These are phyloP conservation scores for Drosophila paulistorum DNA, from an alignment of 1,140 invertebrate genomes.

Conservation along the genomic window DNA sequence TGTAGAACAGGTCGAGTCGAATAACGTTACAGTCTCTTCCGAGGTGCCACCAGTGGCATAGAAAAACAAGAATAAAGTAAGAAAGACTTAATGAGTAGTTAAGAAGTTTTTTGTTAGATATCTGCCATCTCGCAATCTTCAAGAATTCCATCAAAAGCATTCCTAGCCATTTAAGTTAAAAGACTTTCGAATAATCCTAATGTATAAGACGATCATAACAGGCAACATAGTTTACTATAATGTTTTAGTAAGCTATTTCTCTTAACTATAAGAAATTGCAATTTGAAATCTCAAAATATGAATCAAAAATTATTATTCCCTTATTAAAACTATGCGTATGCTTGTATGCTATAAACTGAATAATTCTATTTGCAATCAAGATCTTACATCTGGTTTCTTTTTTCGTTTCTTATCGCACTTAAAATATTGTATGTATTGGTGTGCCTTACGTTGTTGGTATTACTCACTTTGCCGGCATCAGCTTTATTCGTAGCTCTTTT, in stretches of 20 bases:
- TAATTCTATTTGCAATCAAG: neutral
- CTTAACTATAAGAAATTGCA: constrained; percentile 12
- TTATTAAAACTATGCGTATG: neutral
- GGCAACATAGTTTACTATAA: neutral
- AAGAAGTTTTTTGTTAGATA: constrained; percentile 49
- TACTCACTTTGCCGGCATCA: constrained; percentile 29
- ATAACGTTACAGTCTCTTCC: constrained; percentile 69
- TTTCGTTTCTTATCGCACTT: neutral
- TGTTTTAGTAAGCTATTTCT: constrained; percentile 5
- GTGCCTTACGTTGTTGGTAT: constrained; percentile 13
- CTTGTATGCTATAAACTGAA: neutral
- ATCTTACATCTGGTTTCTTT: neutral
- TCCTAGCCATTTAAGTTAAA: constrained; percentile 49
- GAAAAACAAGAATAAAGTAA: constrained; percentile 33
- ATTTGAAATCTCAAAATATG: constrained; percentile 1
- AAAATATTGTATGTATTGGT: constrained; percentile 31
- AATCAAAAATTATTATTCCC: neutral
- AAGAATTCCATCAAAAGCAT: constrained; percentile 53
- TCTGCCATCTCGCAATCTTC: constrained; percentile 44
- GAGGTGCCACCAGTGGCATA: constrained; percentile 70
- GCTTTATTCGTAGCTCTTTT: constrained; percentile 1
- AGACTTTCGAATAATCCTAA: neutral
- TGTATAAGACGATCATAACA: constrained; percentile 9
- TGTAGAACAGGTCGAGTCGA: constrained; percentile 77
- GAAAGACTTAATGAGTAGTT: constrained; percentile 54